phyloP scores from a whole-genome alignment of 2,888 invertebrate species.

The Xiphydria camelus region DNA sequence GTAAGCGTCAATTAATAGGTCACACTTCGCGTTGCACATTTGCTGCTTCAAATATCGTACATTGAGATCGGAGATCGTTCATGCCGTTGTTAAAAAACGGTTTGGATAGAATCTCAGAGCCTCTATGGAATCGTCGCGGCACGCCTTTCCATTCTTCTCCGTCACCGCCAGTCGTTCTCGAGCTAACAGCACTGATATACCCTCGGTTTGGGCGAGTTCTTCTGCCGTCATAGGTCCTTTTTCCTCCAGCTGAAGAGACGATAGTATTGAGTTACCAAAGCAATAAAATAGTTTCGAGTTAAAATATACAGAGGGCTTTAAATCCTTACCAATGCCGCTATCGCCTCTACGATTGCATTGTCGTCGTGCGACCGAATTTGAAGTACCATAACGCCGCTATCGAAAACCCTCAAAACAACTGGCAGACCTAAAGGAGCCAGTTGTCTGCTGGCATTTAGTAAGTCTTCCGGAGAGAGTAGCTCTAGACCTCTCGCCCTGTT shows the following conservation, averaged over 20 bases:
- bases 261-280: no score
- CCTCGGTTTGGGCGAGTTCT: conserved; percentile 80
- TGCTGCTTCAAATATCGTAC: no score
- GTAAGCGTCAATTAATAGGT: no score
- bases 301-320: background rate
- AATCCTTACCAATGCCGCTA: conserved; percentile 65
- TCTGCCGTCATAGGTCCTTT: conserved; percentile 79
- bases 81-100: conserved; percentile 69
- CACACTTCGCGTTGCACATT: no score
- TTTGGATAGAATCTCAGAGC: conserved; percentile 95
- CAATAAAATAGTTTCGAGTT: background rate
- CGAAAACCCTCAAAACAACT: conserved; percentile 80
- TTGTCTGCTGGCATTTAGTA: conserved; percentile 85
- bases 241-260: conserved; percentile 68
- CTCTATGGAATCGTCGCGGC: conserved; percentile 94
- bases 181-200: conserved; percentile 86
- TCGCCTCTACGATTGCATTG: conserved; percentile 70
- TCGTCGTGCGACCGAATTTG: conserved; percentile 79
- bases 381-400: conserved; percentile 94
- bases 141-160: conserved; percentile 84
- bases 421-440: conserved; percentile 70
- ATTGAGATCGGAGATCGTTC: no score
- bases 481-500: conserved; percentile 96
- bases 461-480: conserved; percentile 94
- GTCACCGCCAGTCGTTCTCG: conserved; percentile 86